phyloP scores from a whole-genome alignment of 2,888 invertebrate genomes.

The Ennomos quercinarius region DNA sequence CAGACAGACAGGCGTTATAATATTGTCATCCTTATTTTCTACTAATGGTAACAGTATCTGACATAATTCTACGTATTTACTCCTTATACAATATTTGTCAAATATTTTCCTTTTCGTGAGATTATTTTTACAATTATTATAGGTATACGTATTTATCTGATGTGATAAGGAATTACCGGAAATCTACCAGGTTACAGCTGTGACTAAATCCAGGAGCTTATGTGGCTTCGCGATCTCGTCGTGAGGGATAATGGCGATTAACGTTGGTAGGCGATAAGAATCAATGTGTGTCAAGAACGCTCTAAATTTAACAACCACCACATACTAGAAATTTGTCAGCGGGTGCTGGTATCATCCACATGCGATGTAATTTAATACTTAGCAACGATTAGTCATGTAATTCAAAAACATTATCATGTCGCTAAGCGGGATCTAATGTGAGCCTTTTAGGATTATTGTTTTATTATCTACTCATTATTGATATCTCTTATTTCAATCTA shows the following conservation, averaged over 20 bases:
- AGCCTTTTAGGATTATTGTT: slow-evolving; percentile 3
- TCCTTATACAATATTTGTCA: neutral
- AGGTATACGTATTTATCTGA: too few relatives aligned
- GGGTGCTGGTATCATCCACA: slow-evolving; percentile 1
- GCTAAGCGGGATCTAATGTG: slow-evolving; percentile 10
- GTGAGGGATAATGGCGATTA: slow-evolving; percentile 34
- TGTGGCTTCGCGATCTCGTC: slow-evolving; percentile 16
- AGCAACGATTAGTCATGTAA: slow-evolving; percentile 11
- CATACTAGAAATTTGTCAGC: slow-evolving; percentile 9
- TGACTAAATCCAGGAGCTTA: slow-evolving; percentile 26
- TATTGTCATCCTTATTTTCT: neutral
- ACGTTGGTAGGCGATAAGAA: slow-evolving; percentile 29
- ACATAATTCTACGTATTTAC: slow-evolving; percentile 13
- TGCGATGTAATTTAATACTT: slow-evolving; percentile 13
- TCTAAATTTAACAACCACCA: slow-evolving; percentile 21
- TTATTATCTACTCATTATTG: slow-evolving; percentile 18
- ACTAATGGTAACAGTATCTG: neutral
- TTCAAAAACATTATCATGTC: slow-evolving; percentile 18
- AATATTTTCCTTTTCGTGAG: slow-evolving; percentile 4
- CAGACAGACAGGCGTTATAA: slow-evolving; percentile 6
- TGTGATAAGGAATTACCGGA: neutral
- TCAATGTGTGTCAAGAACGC: slow-evolving; percentile 38
- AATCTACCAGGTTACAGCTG: slow-evolving; percentile 9
- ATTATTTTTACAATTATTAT: too few relatives aligned
- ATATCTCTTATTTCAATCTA: slow-evolving; percentile 21